Evolutionary conservation across 1,140 invertebrate species (phyloP).

Genomic region (Drosophila oshimai): DNA sequence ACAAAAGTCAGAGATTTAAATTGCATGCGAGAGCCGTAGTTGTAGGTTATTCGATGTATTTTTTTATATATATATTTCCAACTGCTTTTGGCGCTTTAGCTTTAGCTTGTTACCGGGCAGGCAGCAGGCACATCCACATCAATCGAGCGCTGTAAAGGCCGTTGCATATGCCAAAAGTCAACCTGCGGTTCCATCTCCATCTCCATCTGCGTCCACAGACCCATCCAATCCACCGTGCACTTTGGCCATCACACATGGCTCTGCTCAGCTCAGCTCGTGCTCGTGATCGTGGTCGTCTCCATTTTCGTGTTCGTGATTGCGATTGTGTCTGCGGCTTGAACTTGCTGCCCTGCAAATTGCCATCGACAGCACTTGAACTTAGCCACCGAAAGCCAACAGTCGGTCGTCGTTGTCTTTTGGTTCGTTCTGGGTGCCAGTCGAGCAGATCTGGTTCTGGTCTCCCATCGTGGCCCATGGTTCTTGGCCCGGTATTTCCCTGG

Average conservation of each 20-base stretch:
- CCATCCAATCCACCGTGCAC: conserved; percentile 7
- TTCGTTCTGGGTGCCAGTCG: neutral
- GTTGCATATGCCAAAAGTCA: conserved; percentile 78
- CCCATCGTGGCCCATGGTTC: conserved; percentile 28
- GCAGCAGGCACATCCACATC: no score
- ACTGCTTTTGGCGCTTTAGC: conserved; percentile 32
- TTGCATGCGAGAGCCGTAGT: conserved; percentile 34
- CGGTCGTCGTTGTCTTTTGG: neutral
- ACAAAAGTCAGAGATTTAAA: conserved; percentile 40
- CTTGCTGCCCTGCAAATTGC: conserved; percentile 45
- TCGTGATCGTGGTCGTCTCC: neutral
- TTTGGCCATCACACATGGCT: conserved; percentile 48
- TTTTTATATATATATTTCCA: conserved; percentile 34
- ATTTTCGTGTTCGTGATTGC: neutral
- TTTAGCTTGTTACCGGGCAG: conserved; percentile 50
- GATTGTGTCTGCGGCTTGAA: conserved; percentile 30
- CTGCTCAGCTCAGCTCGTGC: neutral
- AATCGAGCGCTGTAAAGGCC: conserved; percentile 70
- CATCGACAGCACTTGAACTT: conserved; percentile 46
- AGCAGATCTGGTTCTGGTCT: conserved; percentile 15
- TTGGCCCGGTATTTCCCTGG: conserved; percentile 11
- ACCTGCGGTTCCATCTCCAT: conserved; percentile 22
- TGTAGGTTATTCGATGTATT: conserved; percentile 50
- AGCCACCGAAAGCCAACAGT: neutral
- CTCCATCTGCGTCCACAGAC: no score